Evolutionary conservation across 2,113 vertebrate genomes (phyloP), one percentile per base, ranked within the genome.

Genomic region (Amphilophus citrinellus): DNA sequence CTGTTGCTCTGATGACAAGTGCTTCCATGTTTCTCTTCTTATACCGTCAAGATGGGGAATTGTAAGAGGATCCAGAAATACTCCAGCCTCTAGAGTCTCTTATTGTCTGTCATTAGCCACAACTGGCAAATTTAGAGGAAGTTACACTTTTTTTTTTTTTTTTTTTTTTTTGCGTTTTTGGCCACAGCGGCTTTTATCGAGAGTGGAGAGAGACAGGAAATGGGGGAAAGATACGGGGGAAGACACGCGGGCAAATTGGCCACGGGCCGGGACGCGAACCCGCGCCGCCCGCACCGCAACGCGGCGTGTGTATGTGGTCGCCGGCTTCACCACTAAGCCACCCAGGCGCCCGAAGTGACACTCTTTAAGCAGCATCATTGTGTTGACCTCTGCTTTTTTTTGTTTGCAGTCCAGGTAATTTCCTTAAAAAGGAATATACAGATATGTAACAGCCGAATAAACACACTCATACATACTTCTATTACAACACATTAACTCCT

Each of bases 401-500:
- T 30, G 9, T 77, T 73, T 76, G 24, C 37, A 10, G 4, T 61
- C 3, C 35, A 44, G 7, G 47, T 35, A 6, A 82, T 56, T 27
- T n/a, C 39, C 15, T 60, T 50, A 76, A 88, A 63, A 17, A 71
- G 13, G 77, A 59, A 71, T 78, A 62, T 11, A 6, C 73, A 68
- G 24, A 57, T 53, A 18, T 35, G 44, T 39, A 35, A 83, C 88
- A 89, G 86, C 85, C 90, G 83, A 77, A 18, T 61, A 86, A 82
- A 89, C 87, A 86, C 79, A 63, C 32, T 65, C 53, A 77, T 42
- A 63, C n/a, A 58, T 66, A 60, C 68, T 20, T 89, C 57, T 86
- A 79, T 44, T 89, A 47, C 58, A 27, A 86, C 71, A 35, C 56
- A 76, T 80, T 79, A 83, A 32, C 73, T 68, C 63, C 39, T 80